Evolutionary conservation across 2,113 vertebrate genomes (phyloP), one percentile per base, ranked within the genome.

Genomic region (Gymnogyps californianus): DNA sequence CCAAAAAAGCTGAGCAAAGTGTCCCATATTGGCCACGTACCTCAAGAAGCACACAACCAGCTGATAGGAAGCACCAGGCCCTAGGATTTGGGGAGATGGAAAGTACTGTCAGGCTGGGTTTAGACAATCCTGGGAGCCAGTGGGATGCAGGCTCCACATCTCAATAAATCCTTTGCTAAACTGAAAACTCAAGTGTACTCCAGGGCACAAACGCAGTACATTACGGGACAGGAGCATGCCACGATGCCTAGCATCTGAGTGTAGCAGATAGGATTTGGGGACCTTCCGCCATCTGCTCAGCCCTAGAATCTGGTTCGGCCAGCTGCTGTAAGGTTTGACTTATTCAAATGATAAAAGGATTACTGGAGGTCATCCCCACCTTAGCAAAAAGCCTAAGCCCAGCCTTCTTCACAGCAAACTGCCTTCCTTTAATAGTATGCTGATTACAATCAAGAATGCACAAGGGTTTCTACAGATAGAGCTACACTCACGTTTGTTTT

Each of bases 191-290:
- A 36, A 3, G 16, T 0, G 4, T 12, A 10, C 14, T 61, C 21
- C 9, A 31, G 58, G 15, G 6, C 10, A 64, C n/a, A 58, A 52
- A 29, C 0, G 1, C 4, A 1, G 19, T 9, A 31, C 8, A 16
- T 62, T 25, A 9, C 2, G 6, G 34, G 49, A 83, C 51, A 32
- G 8, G 14, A 87, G 6, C 24, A 47, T 4, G 14, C 7, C 19
- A 42, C 0, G 0, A 21, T 11, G 15, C 21, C 29, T 32, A 42
- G 16, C 0, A 0, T 25, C 14, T 0, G 0, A 31, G 25, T 5
- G 40, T 6, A 54, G 55, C 32, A 54, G 22, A 40, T 5, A 24
- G 61, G 31, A 81, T 71, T 22, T 75, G 17, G 59, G n/a, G 29
- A 85, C 24, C 57, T 89, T 40, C 34, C 84, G 64, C 46, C 2